Evolutionary conservation across 2,113 vertebrate species (phyloP).

Genomic region (Noctilio leporinus): DNA sequence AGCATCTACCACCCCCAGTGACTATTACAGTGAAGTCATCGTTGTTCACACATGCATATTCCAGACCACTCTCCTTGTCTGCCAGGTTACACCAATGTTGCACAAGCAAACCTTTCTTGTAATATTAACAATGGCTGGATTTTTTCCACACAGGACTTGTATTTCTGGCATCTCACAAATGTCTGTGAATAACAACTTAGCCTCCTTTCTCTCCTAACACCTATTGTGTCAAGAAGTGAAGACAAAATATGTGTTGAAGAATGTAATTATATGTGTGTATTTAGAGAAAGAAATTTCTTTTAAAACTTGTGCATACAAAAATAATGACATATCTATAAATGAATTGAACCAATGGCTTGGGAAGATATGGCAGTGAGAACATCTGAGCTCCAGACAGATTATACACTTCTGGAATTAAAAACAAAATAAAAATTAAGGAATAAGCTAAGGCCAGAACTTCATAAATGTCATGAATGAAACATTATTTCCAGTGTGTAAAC

Average conservation of each 20-base stretch:
- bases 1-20: no score
- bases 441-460: background rate
- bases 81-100: no score
- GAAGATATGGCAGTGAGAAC: background rate
- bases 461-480: background rate
- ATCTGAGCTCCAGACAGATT: background rate
- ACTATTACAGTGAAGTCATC: no score
- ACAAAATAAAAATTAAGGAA: background rate
- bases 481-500: background rate
- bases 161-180: slow-evolving; percentile 23
- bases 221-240: background rate
- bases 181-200: background rate
- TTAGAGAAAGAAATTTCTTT: slow-evolving; percentile 3
- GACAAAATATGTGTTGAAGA: background rate
- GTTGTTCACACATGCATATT: no score
- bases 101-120: no score
- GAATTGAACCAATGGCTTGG: background rate
- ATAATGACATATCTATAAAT: background rate
- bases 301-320: background rate
- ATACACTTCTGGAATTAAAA: background rate
- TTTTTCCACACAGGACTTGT: no score
- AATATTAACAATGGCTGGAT: no score
- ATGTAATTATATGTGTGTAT: background rate
- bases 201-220: background rate
- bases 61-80: no score